phyloP scores from a whole-genome alignment of 2,888 invertebrate species.

The Sinhomidia bicolor region DNA sequence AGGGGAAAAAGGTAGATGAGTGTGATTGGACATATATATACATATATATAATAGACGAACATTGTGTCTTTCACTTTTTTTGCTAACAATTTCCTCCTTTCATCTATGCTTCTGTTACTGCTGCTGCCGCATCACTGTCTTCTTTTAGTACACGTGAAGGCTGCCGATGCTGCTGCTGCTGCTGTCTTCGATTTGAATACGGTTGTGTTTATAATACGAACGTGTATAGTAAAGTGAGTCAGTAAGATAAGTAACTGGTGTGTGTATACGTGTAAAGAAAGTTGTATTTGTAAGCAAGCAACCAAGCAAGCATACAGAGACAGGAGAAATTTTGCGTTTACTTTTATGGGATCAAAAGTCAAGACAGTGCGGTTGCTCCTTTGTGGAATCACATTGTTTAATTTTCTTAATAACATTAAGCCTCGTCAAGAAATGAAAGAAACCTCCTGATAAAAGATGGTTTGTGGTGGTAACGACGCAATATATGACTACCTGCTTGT shows the following conservation, averaged over 20 bases:
- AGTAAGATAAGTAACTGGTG: too few species aligned
- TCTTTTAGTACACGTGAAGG: neutral
- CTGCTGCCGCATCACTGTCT: neutral
- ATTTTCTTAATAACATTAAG: slow-evolving; percentile 66
- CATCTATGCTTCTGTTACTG: neutral
- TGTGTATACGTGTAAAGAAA: neutral
- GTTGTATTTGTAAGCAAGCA: too few species aligned
- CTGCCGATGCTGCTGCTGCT: too few species aligned
- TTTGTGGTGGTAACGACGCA: slow-evolving; percentile 18
- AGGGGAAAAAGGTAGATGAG: slow-evolving; percentile 11
- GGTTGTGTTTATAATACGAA: neutral
- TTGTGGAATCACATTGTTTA: slow-evolving; percentile 62
- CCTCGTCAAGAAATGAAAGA: slow-evolving; percentile 50
- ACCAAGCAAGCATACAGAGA: too few species aligned
- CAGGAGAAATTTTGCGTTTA: slow-evolving; percentile 27
- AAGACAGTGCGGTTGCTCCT: slow-evolving; percentile 40
- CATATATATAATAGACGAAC: neutral
- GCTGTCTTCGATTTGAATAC: slow-evolving; percentile 42
- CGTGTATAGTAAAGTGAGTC: neutral
- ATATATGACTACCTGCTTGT: neutral
- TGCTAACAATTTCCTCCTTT: neutral
- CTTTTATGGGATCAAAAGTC: slow-evolving; percentile 50
- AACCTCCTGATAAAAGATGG: slow-evolving; percentile 51
- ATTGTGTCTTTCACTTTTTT: neutral
- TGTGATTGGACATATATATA: slow-evolving; percentile 3